Evolutionary conservation across 1,140 invertebrate genomes (phyloP).

Genomic region (Andricus grossulariae): DNA sequence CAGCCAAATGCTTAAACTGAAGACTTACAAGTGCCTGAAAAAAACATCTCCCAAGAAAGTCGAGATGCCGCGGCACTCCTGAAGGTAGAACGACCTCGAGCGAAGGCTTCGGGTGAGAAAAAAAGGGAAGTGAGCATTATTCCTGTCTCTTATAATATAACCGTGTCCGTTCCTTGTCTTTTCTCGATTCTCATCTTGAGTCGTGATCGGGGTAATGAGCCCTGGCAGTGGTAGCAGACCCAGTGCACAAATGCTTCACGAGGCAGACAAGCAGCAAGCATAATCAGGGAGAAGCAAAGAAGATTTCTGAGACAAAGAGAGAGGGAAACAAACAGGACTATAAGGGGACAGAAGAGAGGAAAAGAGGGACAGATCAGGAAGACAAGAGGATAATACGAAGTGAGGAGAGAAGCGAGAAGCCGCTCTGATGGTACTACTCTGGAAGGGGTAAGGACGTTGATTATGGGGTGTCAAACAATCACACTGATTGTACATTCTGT

Average conservation of each 20-base stretch:
- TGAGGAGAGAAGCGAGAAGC: constrained; percentile 43
- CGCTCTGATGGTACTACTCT: constrained; percentile 15
- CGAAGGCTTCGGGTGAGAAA: constrained; percentile 54
- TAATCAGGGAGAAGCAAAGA: constrained; percentile 15
- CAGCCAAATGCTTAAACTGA: too few relatives aligned
- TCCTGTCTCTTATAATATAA: constrained; percentile 74
- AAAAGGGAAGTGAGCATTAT: constrained; percentile 68
- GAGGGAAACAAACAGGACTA: constrained; percentile 15
- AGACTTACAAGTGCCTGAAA: too few relatives aligned
- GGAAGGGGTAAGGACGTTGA: constrained; percentile 70
- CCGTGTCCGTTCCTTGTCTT: constrained; percentile 71
- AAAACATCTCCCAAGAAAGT: neutral
- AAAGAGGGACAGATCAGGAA: constrained; percentile 48
- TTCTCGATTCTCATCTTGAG: constrained; percentile 66
- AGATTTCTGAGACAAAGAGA: constrained; percentile 29
- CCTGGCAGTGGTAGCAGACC: constrained; percentile 53
- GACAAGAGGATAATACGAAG: constrained; percentile 49
- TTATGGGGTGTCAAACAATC: constrained; percentile 78
- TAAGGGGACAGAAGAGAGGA: constrained; percentile 29
- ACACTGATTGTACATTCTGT: constrained; percentile 75
- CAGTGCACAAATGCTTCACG: constrained; percentile 4
- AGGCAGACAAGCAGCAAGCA: constrained; percentile 5
- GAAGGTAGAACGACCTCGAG: constrained; percentile 43
- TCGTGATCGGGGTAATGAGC: constrained; percentile 76
- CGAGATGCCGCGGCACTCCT: neutral